These are phyloP conservation scores for Dicerorhinus sumatrensis DNA, from an alignment of 2,113 vertebrate genomes.

Conservation along the genomic window DNA sequence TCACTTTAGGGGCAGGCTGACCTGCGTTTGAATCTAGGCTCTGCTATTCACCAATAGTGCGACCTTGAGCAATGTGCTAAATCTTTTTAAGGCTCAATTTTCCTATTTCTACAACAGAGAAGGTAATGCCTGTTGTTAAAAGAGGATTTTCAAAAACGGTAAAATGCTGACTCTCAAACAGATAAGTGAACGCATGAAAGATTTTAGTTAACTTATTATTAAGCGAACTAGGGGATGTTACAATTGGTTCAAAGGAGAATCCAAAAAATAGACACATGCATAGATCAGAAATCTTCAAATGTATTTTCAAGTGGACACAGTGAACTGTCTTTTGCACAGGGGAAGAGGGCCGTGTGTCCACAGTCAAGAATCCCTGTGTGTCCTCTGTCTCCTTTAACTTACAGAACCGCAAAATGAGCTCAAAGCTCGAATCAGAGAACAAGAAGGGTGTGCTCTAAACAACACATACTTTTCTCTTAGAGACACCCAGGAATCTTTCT, in stretches of 20 bases:
- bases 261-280: neutral
- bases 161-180: neutral
- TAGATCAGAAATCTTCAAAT: neutral
- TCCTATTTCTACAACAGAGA: neutral
- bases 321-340: neutral
- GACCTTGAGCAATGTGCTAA: neutral
- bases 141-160: neutral
- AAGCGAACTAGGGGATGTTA: neutral
- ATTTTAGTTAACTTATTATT: neutral
- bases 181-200: neutral
- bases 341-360: neutral
- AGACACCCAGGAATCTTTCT: neutral
- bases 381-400: neutral
- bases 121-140: neutral
- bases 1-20: neutral
- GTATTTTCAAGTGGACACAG: neutral
- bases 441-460: neutral
- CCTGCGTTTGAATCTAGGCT: neutral
- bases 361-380: neutral
- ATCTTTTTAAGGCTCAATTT: neutral
- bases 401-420: neutral
- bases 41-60: neutral
- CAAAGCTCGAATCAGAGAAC: neutral
- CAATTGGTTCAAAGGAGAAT: neutral
- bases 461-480: neutral